Evolutionary conservation across 2,888 invertebrate genomes (phyloP).

Genomic region (Acleris laterana): DNA sequence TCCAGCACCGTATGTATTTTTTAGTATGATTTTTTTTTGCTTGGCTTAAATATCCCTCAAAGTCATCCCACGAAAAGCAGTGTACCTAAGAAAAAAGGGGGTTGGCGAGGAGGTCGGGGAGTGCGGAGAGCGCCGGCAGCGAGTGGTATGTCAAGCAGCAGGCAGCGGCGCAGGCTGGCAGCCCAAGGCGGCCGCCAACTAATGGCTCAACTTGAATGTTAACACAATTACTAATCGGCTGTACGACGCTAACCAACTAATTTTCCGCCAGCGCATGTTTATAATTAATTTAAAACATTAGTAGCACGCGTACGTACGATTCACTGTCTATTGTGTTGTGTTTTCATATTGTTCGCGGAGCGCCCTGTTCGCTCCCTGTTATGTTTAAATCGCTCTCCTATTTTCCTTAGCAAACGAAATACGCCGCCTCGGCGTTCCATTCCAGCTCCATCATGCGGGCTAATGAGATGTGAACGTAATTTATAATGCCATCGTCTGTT

Average conservation of each 20-base stretch:
- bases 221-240: slow-evolving; percentile 57
- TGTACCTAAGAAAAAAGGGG: background rate
- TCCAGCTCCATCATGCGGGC: slow-evolving; percentile 37
- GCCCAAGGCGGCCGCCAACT: slow-evolving; percentile 40
- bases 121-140: background rate
- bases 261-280: slow-evolving; percentile 59
- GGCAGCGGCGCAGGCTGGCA: background rate
- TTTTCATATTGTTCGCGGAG: slow-evolving; percentile 51
- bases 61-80: background rate
- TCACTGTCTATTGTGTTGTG: slow-evolving; percentile 57
- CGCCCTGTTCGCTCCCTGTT: slow-evolving; percentile 48
- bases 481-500: slow-evolving; percentile 37
- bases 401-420: slow-evolving; percentile 51
- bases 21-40: background rate
- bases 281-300: slow-evolving; percentile 67
- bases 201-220: slow-evolving; percentile 58
- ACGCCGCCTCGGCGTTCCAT: slow-evolving; percentile 34
- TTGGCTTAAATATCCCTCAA: background rate
- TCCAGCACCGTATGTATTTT: too few relatives aligned
- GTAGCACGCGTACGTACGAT: slow-evolving; percentile 48
- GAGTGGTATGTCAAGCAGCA: background rate
- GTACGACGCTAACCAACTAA: slow-evolving; percentile 51
- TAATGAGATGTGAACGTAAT: slow-evolving; percentile 42
- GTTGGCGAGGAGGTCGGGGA: background rate
- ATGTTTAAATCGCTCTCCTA: slow-evolving; percentile 56